Evolutionary conservation across 2,113 vertebrate genomes (phyloP), one percentile per base, ranked within the genome.

Genomic region (Hemichromis elongatus): DNA sequence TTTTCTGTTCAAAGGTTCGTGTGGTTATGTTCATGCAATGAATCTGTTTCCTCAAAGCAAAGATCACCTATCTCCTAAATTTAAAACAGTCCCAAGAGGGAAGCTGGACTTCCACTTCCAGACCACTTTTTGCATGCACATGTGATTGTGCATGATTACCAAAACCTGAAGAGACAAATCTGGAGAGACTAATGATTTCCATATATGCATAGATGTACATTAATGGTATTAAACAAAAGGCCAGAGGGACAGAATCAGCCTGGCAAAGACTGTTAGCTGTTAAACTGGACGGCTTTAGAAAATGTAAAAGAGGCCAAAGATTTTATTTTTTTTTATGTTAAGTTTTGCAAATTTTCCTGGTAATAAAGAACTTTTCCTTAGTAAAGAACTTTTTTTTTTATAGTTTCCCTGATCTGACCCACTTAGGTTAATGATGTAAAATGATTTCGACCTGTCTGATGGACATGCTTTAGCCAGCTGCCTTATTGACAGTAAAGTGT

Each of bases 1-100:
- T 33, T 21, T 3, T 50, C 70, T 21, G 28, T 79, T 82, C 9
- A 54, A 26, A 30, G 33, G 57, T 40, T 10, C 6, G 9, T 82
- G 68, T 70, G 54, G 80, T 30, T 77, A 40, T 56, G 19, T 21
- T 28, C 40, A 28, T 56, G n/a, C n/a, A 79, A 42, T 56, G 37
- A 56, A n/a, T 78, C 28, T 28, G 68, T 86, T 89, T 91, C 75
- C 73, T 82, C 78, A 90, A 90, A 89, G 47, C 47, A 40, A n/a
- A 40, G 18, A 61, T 19, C 26, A 5, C 24, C 33, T 24, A 12
- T n/a, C 47, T 53, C 45, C 55, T 83, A 12, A 13, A 53, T 86
- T 82, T 37, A 10, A 53, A 79, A 40, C 40, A 30, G 63, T 79
- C 57, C 11, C 42, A 6, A 66, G 12, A 56, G 19, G 57, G 84